A percentile compares a stretch with the other conserved stretches of the same genome.
These are phyloP conservation scores for Psilopogon haemacephalus DNA, from an alignment of 2,113 vertebrate species.

Conservation along the genomic window DNA sequence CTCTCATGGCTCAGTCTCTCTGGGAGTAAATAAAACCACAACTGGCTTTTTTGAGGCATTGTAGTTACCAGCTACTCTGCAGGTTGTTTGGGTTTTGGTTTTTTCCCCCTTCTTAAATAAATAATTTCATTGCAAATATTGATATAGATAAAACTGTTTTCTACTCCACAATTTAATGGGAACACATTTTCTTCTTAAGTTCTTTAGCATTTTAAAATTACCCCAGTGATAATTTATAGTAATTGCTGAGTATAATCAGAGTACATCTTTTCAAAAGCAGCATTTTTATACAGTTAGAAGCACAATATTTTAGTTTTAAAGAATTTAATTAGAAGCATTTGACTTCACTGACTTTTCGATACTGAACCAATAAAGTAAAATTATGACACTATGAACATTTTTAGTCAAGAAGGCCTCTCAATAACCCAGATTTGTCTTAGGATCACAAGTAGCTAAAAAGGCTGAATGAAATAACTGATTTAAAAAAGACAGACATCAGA, in stretches of 20 bases:
- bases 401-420: background rate
- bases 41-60: background rate
- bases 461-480: background rate
- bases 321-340: background rate
- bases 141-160: background rate
- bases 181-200: background rate
- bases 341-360: background rate
- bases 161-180: background rate
- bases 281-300: background rate
- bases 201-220: background rate
- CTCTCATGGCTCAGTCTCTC: background rate
- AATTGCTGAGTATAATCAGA: conserved; percentile 8
- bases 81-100: fast-evolving
- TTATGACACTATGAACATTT: background rate
- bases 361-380: background rate
- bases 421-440: background rate
- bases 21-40: background rate
- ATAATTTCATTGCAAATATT: background rate
- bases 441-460: background rate
- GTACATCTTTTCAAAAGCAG: background rate
- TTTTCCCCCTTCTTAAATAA: background rate
- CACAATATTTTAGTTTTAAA: background rate
- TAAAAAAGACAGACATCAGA: background rate
- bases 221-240: background rate
- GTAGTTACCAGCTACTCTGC: background rate